A percentile compares a stretch with the other conserved stretches of the same genome.
Evolutionary conservation across 2,888 invertebrate genomes (phyloP).

Genomic region (Gerosis bhagava): DNA sequence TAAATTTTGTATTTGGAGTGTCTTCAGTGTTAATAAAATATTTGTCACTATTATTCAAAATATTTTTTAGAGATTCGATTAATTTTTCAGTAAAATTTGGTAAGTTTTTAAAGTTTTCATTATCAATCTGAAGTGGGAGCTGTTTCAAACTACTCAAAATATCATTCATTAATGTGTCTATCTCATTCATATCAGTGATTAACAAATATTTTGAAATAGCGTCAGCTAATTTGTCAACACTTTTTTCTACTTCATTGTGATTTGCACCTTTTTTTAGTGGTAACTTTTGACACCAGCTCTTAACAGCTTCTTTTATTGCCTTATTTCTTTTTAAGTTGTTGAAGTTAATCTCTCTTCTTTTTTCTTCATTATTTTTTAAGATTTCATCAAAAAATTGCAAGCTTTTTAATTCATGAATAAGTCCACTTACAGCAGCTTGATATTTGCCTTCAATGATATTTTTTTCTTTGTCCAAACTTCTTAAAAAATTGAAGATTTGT

Average conservation of each 20-base stretch:
- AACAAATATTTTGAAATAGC: constrained; percentile 6
- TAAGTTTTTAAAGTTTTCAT: constrained; percentile 4
- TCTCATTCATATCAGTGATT: constrained; percentile 4
- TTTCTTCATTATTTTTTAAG: background rate
- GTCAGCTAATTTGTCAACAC: constrained; percentile 15
- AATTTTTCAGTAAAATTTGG: constrained; percentile 13
- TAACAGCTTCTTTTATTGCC: constrained; percentile 32
- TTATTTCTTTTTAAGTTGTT: background rate
- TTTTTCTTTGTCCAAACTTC: background rate
- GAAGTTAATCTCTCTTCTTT: too few relatives aligned
- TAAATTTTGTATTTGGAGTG: constrained; percentile 12
- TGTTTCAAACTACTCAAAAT: constrained; percentile 35
- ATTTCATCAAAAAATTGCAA: background rate
- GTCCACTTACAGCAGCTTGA: constrained; percentile 1
- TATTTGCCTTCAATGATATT: background rate
- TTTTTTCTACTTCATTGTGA: constrained; percentile 27
- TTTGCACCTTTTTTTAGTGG: constrained; percentile 26
- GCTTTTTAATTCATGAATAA: constrained; percentile 3
- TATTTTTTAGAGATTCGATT: constrained; percentile 12
- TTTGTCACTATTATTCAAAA: constrained; percentile 7
- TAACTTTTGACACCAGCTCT: constrained; percentile 33
- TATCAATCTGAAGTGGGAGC: constrained; percentile 31
- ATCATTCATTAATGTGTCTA: constrained; percentile 28
- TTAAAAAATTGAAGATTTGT: constrained; percentile 6
- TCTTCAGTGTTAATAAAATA: background rate